Base-by-base conservation (phyloP, 2,888 invertebrate species). In the Napeogenes sylphis region DNA sequence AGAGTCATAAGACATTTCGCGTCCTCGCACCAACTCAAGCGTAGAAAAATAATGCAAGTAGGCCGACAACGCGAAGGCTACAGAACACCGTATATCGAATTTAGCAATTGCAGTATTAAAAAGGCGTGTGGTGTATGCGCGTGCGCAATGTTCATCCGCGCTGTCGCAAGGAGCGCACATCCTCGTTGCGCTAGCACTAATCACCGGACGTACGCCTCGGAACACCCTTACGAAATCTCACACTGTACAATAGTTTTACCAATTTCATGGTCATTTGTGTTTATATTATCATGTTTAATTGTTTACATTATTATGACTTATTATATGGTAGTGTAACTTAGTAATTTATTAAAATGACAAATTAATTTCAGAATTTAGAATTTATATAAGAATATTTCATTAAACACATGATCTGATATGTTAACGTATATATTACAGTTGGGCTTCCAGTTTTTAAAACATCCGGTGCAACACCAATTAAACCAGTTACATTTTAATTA, bases 81-180 rank as follows among this genome's bases (percentile, higher is more conserved):
- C 79, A 80, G 78, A 85, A 87, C 80, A 80, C 77, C 76, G 79
- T 79, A 78, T 82, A 82, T 82, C 80, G 81, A 81, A 82, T 83
- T 87, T 87, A 84, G 90, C 85, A 89, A 89, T 79, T 83, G 85
- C 82, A 82, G 80, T 88, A 87, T 89, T 87, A 86, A 87, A 87
- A 87, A 85, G 84, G 75, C 73, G 76, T 78, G 76, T 78, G 80
- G 64, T 68, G 68, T 56, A 66, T 63, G 61, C 61, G 76, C 80
- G 81, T 79, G 78, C 80, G 90, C 88, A 88, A 88, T 81, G 65
- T 78, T 77, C 85, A 85, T 89, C 90, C 89, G 89, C 81, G 84
- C 83, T 89, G 87, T 86, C 87, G 88, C 83, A 88, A 89, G 85
- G 77, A 72, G 82, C 81, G 85, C 81, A 80, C 88, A 88, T 89